Conservation (phyloP, 2,888 invertebrate genomes). For the Lamellibrachia satsuma region DNA sequence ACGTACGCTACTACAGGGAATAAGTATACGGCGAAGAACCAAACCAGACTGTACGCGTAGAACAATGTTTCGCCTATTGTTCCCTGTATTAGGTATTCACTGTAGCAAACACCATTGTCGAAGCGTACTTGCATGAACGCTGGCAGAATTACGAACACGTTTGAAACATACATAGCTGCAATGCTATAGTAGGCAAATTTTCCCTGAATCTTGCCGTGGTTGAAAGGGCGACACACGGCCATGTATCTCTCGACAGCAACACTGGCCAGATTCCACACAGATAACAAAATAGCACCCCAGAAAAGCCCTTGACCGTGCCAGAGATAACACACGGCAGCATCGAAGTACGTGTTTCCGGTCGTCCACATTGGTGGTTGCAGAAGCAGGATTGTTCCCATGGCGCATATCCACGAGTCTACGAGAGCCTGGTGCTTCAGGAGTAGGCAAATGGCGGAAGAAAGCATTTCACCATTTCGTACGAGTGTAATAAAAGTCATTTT, state of each 20-base stretch:
- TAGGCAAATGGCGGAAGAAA: conserved; percentile 32
- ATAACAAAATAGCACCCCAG: conserved; percentile 39
- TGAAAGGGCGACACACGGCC: conserved; percentile 32
- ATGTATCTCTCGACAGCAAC: conserved; percentile 37
- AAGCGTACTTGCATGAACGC: not conserved
- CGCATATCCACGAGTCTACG: conserved; percentile 33
- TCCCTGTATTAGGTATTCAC: not conserved
- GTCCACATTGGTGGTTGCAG: conserved; percentile 39
- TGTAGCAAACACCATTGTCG: not conserved
- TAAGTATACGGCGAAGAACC: conserved; percentile 12
- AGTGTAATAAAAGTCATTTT: conserved; percentile 35
- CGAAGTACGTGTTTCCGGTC: conserved; percentile 32
- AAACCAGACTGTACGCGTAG: not conserved
- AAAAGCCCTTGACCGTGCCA: conserved; percentile 41
- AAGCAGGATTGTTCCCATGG: conserved; percentile 32
- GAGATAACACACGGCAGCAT: conserved; percentile 34
- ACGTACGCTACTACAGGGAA: not conserved
- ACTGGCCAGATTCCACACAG: conserved; percentile 37
- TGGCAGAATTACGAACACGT: not conserved
- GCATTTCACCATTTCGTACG: conserved; percentile 19
- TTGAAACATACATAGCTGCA: not conserved
- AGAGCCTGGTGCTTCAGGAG: conserved; percentile 39
- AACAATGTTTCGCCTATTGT: not conserved
- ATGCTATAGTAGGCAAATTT: not conserved
- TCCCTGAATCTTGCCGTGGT: not conserved